Percentiles rank a stretch among this genome's conserved stretches.
phyloP scores from a whole-genome alignment of 2,888 invertebrate genomes.

The Pandemis corylana region DNA sequence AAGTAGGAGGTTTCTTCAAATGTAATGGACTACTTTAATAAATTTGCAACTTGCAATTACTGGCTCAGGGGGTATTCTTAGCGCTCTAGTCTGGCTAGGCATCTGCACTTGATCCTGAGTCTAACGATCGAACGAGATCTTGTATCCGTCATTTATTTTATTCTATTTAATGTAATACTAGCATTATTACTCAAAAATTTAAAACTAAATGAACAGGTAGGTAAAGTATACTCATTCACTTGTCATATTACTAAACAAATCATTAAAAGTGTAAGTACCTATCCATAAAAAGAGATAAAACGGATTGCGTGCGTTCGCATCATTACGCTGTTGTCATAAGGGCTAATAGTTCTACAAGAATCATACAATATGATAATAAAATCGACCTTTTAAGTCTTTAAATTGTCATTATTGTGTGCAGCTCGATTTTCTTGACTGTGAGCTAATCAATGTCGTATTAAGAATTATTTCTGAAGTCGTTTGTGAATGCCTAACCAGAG shows the following conservation, averaged over 20 bases:
- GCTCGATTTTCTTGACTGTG: conserved; percentile 66
- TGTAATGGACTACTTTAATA: not conserved
- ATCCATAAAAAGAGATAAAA: conserved; percentile 54
- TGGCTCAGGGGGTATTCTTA: too few species aligned
- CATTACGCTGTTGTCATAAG: conserved; percentile 83
- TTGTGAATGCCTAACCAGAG: conserved; percentile 78
- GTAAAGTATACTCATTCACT: conserved; percentile 20
- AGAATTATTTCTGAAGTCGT: conserved; percentile 80
- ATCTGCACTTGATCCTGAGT: too few species aligned
- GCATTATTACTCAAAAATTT: not conserved
- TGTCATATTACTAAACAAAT: conserved; percentile 33
- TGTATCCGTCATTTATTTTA: too few species aligned
- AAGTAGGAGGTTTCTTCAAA: too few species aligned
- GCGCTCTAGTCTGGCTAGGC: too few species aligned
- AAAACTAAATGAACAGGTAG: not conserved
- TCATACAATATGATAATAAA: conserved; percentile 84
- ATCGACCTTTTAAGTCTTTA: conserved; percentile 83
- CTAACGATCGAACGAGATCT: too few species aligned
- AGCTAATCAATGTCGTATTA: conserved; percentile 83
- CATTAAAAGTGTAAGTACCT: conserved; percentile 40
- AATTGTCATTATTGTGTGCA: conserved; percentile 80
- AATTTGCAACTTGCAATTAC: not conserved
- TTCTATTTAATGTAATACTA: too few species aligned
- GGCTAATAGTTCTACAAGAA: conserved; percentile 83
- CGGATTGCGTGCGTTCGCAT: conserved; percentile 73